These are phyloP conservation scores for Berghia stephanieae DNA, from an alignment of 1,140 invertebrate species.

Conservation along the genomic window DNA sequence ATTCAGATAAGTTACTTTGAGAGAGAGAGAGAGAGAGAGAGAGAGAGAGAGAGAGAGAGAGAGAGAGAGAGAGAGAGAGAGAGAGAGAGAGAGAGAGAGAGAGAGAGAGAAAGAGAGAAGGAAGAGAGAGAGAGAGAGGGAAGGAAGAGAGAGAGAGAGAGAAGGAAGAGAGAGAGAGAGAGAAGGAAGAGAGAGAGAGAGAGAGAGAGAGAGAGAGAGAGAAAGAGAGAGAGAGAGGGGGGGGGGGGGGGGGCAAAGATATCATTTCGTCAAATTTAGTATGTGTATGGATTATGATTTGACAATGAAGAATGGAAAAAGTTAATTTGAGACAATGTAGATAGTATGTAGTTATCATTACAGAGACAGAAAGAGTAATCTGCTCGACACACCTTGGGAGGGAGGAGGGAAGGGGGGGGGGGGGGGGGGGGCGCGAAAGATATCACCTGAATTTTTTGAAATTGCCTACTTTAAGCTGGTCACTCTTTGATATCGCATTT, in stretches of 20 bases:
- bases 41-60: too few relatives aligned
- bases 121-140: neutral
- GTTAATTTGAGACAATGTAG: too few relatives aligned
- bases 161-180: constrained; percentile 6
- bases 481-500: too few relatives aligned
- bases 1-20: neutral
- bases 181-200: neutral
- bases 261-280: too few relatives aligned
- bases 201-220: neutral
- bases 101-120: neutral
- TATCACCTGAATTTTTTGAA: too few relatives aligned
- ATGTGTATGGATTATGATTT: too few relatives aligned
- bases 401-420: neutral
- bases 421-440: too few relatives aligned
- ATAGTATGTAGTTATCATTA: neutral
- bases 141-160: constrained; percentile 6
- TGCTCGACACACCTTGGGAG: constrained; percentile 4
- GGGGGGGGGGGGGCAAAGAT: neutral
- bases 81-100: neutral
- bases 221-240: neutral
- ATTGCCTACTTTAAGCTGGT: too few relatives aligned
- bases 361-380: constrained; percentile 1
- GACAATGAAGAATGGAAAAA: too few relatives aligned
- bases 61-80: constrained; percentile 1
- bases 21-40: neutral